Conservation (phyloP, 2,797 vertebrate species). For the Enteromius thamalakanensis region DNA sequence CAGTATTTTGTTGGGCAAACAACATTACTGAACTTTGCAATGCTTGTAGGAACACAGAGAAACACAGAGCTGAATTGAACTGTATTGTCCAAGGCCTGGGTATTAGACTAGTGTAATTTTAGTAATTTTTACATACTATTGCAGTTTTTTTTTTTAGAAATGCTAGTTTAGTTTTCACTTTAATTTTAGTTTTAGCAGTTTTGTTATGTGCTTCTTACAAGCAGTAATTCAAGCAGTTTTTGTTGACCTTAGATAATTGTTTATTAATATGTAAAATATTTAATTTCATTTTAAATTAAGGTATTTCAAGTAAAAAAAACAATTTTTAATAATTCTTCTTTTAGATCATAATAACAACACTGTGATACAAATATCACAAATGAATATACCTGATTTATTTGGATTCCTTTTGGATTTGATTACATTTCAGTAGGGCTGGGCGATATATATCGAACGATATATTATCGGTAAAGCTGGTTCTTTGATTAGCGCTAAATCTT, state of each 20-base stretch:
- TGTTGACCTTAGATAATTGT: neutral
- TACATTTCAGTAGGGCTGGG: neutral
- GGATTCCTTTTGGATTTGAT: neutral
- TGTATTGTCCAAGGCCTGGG: neutral
- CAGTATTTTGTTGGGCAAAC: neutral
- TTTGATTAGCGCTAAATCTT: too few species aligned
- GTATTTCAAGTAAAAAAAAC: too few species aligned
- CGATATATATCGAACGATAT: too few species aligned
- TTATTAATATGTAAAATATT: too few species aligned
- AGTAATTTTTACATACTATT: neutral
- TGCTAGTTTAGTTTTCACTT: neutral
- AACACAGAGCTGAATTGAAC: neutral
- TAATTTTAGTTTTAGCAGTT: neutral
- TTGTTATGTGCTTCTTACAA: neutral
- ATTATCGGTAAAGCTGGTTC: too few species aligned
- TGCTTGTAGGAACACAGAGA: neutral
- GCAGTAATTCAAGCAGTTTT: neutral
- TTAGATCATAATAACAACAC: neutral
- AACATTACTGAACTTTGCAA: neutral
- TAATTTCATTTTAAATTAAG: neutral
- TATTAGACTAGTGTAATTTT: neutral
- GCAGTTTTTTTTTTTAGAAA: neutral
- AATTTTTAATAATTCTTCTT: neutral
- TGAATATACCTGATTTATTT: neutral
- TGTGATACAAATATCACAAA: neutral